Conservation (phyloP, 1,140 invertebrate genomes). For the Panulirus ornatus region DNA sequence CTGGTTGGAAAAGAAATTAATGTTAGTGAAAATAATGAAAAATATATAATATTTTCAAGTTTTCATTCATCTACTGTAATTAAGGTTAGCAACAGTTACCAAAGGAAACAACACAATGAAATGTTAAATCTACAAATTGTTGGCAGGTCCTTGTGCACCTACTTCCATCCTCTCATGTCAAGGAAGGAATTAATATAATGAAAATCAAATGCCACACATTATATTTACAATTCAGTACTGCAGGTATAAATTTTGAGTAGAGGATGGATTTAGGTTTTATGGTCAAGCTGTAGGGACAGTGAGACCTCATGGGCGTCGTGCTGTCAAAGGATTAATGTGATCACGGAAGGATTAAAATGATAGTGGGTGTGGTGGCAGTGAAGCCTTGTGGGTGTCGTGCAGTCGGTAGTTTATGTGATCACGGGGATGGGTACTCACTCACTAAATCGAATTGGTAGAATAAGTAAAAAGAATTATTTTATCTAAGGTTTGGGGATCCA, state of each 20-base stretch:
- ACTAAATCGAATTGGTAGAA: conserved; percentile 40
- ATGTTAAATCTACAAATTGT: neutral
- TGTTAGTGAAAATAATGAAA: neutral
- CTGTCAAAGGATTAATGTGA: conserved; percentile 41
- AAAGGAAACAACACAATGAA: conserved; percentile 6
- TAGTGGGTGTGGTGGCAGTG: neutral
- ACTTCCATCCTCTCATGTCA: neutral
- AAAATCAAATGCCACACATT: too few relatives aligned
- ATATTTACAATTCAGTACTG: too few relatives aligned
- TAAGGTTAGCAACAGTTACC: neutral
- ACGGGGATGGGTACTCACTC: conserved; percentile 24
- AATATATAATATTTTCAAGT: neutral
- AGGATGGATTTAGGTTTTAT: conserved; percentile 23
- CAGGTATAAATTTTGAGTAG: too few relatives aligned
- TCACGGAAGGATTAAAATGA: conserved; percentile 5
- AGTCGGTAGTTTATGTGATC: conserved; percentile 47
- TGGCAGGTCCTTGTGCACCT: neutral
- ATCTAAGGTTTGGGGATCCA: too few relatives aligned
- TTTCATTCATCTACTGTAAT: conserved; percentile 1
- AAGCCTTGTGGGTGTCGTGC: conserved; percentile 33
- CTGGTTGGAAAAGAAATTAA: neutral
- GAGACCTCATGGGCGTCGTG: conserved; percentile 54
- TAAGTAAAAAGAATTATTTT: too few relatives aligned
- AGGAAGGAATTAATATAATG: too few relatives aligned
- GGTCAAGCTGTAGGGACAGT: conserved; percentile 36